Base-by-base conservation (phyloP, 2,797 vertebrate species). In the Chlorospingus semifuscus region DNA sequence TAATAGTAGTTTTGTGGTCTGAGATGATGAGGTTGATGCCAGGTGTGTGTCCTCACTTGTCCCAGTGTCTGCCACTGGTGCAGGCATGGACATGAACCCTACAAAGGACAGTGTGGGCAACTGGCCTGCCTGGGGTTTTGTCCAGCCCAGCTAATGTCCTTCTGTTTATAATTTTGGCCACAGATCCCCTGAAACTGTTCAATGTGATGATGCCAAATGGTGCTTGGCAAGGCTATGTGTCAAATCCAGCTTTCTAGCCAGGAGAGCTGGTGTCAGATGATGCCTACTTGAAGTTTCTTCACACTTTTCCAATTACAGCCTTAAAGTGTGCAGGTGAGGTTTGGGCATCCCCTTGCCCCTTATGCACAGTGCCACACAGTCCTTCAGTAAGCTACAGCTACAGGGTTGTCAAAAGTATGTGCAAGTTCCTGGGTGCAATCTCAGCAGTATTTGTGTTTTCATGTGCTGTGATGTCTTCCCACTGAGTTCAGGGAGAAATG, bases 401-500 rank as follows among this genome's bases (percentile, higher is more conserved):
- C 0, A 1, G 37, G 17, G 11, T 11, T 47, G 26, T 8, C 36
- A 69, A 78, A 90, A 49, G 10, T 4, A 36, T n/a, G 10, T 56
- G 23, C 47, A 44, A 22, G 42, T 55, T 78, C 55, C 26, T 77
- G n/a, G 71, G 27, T 47, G 60, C 46, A 64, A 17, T 60, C 50
- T 91, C 79, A 74, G 61, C 46, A 46, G 26, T 19, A 21, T 47
- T 80, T 3, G 2, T 41, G 17, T 50, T 83, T 70, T 82, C 23
- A 15, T 37, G 44, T 3, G 0, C 29, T 3, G 8, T 41, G 30
- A 49, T 3, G 0, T 44, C 27, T 82, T 75, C n/a, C 32, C 49
- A 47, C 12, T 2, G 20, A 63, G 11, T 21, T 87, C 24, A 59
- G 44, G 49, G 12, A 63, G 41, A 83, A 74, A 34, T 0, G 0